Base-by-base conservation (phyloP, 1,140 invertebrate genomes). In the Drosophila santomea region DNA sequence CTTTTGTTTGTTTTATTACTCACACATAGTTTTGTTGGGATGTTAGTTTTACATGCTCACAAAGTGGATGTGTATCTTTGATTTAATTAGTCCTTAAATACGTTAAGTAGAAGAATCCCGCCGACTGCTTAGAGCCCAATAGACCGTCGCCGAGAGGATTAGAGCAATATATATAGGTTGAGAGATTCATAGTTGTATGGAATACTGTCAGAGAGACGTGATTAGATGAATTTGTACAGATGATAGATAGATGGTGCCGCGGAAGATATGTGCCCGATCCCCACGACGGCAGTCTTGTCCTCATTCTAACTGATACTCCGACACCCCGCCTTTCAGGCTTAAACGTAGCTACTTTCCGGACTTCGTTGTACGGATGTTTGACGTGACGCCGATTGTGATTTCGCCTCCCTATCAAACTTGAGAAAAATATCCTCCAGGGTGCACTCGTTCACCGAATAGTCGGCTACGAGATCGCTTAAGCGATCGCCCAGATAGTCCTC, bases 351-450 rank as follows among this genome's bases (percentile, higher is more conserved):
- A 14, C 1, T 48, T 17, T 15, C 54, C 0, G 48, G 17, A n/a
- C 7, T 58, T 14, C 32, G 41, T 20, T 67, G 52, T 5, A 62
- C 45, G 3, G 78, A 74, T 0, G 28, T 67, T 28, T 63, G 32
- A 6, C 38, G 60, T n/a, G 68, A 54, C 3, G 51, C 5, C 15
- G 60, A 67, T 48, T 66, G 59, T 6, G 62, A 52, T 15, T 69
- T 76, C 3, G 66, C 17, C 54, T 79, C 38, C 38, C 58, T 86
- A 6, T 92, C 88, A 17, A 82, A 90, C 51, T 91, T 92, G 1
- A 92, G 41, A 44, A 92, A 92, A 56, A 92, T 92, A 54, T 92
- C 92, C 45, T 92, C 92, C 14, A 92, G 56, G 3, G 91, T 91
- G 50, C 91, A 91, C 74, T 92, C 92, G 59, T 91, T 92, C 1